These are phyloP conservation scores for cattle (Bos taurus) DNA, from an alignment of 2,113 vertebrate genomes.

Conservation along the genomic window DNA sequence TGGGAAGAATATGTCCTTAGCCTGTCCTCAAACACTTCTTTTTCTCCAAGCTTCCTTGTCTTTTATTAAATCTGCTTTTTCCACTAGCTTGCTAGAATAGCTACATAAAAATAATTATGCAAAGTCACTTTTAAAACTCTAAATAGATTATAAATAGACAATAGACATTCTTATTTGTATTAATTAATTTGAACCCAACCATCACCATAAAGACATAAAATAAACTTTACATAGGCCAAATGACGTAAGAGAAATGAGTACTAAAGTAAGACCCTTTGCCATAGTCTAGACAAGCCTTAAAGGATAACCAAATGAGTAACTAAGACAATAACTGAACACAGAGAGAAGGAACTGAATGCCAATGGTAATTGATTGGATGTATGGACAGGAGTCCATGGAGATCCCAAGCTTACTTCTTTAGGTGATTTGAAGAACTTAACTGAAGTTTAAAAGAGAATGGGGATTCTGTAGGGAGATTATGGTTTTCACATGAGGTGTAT, in stretches of 20 bases:
- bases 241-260: neutral
- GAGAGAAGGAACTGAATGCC: neutral
- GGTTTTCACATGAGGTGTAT: neutral
- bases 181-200: neutral
- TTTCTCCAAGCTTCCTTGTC: neutral
- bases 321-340: neutral
- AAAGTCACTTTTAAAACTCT: neutral
- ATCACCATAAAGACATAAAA: neutral
- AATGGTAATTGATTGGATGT: neutral
- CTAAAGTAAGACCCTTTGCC: neutral
- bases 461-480: neutral
- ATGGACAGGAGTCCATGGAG: neutral
- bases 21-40: neutral
- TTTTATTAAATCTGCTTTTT: neutral
- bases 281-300: neutral
- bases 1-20: neutral
- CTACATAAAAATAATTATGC: neutral
- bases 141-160: neutral
- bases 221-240: neutral
- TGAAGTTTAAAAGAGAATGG: neutral
- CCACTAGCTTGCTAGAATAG: neutral
- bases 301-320: neutral
- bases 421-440: neutral
- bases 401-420: neutral
- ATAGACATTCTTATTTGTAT: neutral